A percentile compares a stretch with the other conserved stretches of the same genome.
Evolutionary conservation across 2,113 vertebrate genomes (phyloP).

Genomic region (Porphyrio hochstetteri): DNA sequence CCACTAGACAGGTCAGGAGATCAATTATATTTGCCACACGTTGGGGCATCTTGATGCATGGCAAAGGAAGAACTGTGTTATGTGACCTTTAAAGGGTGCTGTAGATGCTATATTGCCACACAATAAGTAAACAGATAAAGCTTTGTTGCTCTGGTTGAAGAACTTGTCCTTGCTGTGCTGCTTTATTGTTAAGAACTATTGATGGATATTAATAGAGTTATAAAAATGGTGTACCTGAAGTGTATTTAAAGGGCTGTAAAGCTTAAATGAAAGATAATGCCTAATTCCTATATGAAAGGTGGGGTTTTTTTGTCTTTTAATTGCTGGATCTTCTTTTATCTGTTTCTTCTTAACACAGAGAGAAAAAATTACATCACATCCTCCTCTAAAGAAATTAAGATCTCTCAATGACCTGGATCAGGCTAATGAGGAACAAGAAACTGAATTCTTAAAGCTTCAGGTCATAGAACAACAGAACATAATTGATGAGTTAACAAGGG

Average conservation of each 20-base stretch:
- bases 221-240: background rate
- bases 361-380: slow-evolving; percentile 93
- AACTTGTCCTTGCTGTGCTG: background rate
- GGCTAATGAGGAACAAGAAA: slow-evolving; percentile 96
- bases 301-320: background rate
- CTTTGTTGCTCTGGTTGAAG: background rate
- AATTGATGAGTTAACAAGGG: slow-evolving; percentile 86
- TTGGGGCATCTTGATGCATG: background rate
- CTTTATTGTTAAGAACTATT: background rate
- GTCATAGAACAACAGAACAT: slow-evolving; percentile 97
- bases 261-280: background rate
- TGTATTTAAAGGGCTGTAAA: background rate
- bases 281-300: background rate
- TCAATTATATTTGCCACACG: background rate
- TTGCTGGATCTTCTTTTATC: background rate
- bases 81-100: background rate
- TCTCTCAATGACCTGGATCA: slow-evolving; percentile 98
- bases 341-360: slow-evolving; percentile 78
- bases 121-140: background rate
- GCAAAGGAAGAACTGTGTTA: background rate
- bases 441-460: slow-evolving; percentile 96
- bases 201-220: background rate
- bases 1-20: background rate
- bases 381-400: slow-evolving; percentile 94
- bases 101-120: background rate